Conservation (phyloP, 2,797 vertebrate species). For the Gastrophryne carolinensis region DNA sequence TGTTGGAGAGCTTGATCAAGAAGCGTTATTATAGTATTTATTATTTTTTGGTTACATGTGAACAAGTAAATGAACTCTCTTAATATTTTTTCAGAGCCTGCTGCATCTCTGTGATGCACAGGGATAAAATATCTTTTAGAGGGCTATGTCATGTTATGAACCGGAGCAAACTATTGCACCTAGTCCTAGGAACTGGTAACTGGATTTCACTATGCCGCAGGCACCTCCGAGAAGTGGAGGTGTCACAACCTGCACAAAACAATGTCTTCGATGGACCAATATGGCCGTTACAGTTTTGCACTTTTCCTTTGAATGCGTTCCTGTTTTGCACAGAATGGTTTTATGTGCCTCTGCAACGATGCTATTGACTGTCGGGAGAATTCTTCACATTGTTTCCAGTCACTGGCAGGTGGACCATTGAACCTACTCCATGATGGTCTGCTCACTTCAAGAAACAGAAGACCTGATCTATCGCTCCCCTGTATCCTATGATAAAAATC, state of each 20-base stretch:
- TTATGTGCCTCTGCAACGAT: conserved; percentile 43
- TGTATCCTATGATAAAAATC: background rate
- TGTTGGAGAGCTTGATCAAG: background rate
- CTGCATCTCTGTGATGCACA: background rate
- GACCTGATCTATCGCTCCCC: background rate
- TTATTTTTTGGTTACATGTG: conserved; percentile 36
- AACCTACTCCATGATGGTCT: background rate
- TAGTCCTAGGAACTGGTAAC: background rate
- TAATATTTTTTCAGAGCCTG: background rate
- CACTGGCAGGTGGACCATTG: background rate
- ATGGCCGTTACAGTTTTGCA: conserved; percentile 44
- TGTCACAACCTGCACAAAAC: conserved; percentile 28
- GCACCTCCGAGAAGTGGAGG: background rate
- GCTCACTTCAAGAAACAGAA: background rate
- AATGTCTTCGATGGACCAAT: conserved; percentile 40
- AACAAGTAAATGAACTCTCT: conserved; percentile 1
- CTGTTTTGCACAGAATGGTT: conserved; percentile 39
- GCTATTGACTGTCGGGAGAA: background rate
- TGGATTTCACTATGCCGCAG: background rate
- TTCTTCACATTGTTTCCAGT: background rate
- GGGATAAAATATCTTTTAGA: background rate
- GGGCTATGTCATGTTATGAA: background rate
- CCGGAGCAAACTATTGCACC: background rate
- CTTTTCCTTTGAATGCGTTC: conserved; percentile 25
- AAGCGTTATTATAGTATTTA: conserved; percentile 5